Conservation (phyloP, 2,888 invertebrate species). For the Amaurobius ferox region DNA sequence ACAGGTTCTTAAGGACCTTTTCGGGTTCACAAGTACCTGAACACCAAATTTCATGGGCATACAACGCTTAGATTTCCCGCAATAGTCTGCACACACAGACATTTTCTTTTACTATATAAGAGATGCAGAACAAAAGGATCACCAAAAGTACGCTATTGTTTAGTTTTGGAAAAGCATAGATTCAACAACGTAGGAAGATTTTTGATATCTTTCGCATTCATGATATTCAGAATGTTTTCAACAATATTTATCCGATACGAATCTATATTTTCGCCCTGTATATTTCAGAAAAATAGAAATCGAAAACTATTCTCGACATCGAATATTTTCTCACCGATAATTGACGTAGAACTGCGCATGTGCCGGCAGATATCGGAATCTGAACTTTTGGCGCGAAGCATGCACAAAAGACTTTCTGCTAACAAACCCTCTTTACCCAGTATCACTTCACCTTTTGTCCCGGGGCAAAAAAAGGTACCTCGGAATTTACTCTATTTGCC, state of each 20-base stretch:
- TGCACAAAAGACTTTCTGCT: slow-evolving; percentile 24
- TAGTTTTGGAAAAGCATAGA: no score
- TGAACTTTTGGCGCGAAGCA: not conserved
- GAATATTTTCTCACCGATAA: slow-evolving; percentile 47
- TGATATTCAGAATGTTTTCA: not conserved
- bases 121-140: no score
- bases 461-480: slow-evolving; percentile 1
- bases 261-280: not conserved
- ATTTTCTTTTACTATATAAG: no score
- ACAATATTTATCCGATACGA: not conserved
- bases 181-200: not conserved
- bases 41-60: no score
- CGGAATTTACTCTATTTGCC: slow-evolving; percentile 50
- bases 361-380: slow-evolving; percentile 5
- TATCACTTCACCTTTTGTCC: slow-evolving; percentile 27
- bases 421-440: slow-evolving; percentile 56
- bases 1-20: no score
- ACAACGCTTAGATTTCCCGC: no score
- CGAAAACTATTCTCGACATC: not conserved
- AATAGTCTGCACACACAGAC: no score
- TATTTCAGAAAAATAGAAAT: not conserved
- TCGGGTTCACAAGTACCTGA: no score
- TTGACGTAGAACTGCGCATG: slow-evolving; percentile 36
- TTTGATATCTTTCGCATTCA: not conserved
- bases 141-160: no score